Base-by-base conservation (phyloP, 2,797 vertebrate species). In the Spinus pinus region DNA sequence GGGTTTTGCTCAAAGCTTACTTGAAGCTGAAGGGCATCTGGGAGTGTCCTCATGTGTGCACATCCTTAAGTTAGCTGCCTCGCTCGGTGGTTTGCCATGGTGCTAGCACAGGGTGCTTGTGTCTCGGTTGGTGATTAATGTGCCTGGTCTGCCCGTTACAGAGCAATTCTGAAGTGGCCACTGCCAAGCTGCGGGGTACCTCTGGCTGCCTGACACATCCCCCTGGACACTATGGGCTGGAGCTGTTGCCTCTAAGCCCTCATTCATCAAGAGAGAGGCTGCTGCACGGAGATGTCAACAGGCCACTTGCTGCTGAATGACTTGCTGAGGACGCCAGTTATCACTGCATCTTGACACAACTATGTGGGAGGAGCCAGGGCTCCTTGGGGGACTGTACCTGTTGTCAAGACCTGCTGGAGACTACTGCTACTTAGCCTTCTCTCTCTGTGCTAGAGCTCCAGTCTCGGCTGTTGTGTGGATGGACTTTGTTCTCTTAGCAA, bases 121-220 rank as follows among this genome's bases (percentile, higher is more conserved):
- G 47, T 72, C 50, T 69, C 1, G 10, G 23, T 6, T 75, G 54
- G 37, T 94, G 72, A 91, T 90, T 96, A 86, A 96, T 0, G 9
- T 95, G 66, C 92, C 58, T 92, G 94, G 73, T 96, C 94, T 96
- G 28, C 90, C 89, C 58, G 15, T 96, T 96, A 74, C 94, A 97
- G 96, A 95, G 35, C 67, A 82, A 7, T 70, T 90, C 84, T 93
- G 24, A 89, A 87, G 94, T 94, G 93, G 92, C 93, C 56, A 49
- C 64, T 80, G 86, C 75, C 64, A 72, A 91, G 83, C 92, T 86
- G 67, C 58, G 28, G 83, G 73, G 74, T 93, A 60, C 85, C 88
- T 94, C 86, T 88, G 91, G 69, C 82, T 95, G 31, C 87, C 89
- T 86, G 77, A 84, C 86, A 88, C 58, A 85, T 93, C 84, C 86